Percentiles rank a stretch among this genome's conserved stretches.
Evolutionary conservation across 2,797 vertebrate species (phyloP).

Genomic region (Enteromius mattozi): DNA sequence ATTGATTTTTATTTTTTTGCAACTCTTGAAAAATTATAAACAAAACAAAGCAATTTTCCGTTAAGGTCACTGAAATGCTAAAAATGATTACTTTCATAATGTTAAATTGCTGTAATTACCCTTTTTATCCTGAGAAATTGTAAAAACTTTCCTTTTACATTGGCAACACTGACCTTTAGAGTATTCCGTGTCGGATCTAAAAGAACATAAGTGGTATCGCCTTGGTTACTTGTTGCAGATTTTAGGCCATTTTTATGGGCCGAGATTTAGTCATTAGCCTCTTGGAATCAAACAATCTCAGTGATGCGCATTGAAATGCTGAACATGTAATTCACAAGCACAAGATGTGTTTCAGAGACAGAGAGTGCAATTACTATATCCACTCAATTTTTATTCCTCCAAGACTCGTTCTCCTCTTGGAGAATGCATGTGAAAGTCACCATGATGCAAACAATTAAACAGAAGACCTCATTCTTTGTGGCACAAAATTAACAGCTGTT

Average conservation of each 20-base stretch:
- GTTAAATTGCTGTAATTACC: neutral
- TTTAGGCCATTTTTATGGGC: neutral
- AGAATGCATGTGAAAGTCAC: slow-evolving; percentile 57
- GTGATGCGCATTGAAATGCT: slow-evolving; percentile 37
- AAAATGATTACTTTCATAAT: neutral
- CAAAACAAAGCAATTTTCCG: neutral
- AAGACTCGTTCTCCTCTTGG: slow-evolving; percentile 28
- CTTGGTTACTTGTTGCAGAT: neutral
- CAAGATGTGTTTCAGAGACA: slow-evolving; percentile 5
- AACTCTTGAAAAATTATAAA: neutral
- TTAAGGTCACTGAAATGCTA: slow-evolving; percentile 16
- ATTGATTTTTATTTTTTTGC: neutral
- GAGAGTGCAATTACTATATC: slow-evolving; percentile 37
- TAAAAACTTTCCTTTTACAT: neutral
- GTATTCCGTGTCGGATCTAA: neutral
- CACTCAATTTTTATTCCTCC: slow-evolving; percentile 25
- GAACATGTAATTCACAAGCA: slow-evolving; percentile 34
- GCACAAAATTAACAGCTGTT: slow-evolving; percentile 75
- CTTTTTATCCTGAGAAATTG: neutral
- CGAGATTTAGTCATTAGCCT: slow-evolving; percentile 15
- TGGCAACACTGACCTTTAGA: neutral
- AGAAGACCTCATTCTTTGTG: slow-evolving; percentile 71
- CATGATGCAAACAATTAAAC: slow-evolving; percentile 71
- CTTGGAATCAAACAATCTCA: slow-evolving; percentile 1
- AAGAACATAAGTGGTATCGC: slow-evolving; percentile 9